Percentiles rank a stretch among this genome's conserved stretches.
phyloP scores from a whole-genome alignment of 2,888 invertebrate genomes.

The Malthinus flaveolus region DNA sequence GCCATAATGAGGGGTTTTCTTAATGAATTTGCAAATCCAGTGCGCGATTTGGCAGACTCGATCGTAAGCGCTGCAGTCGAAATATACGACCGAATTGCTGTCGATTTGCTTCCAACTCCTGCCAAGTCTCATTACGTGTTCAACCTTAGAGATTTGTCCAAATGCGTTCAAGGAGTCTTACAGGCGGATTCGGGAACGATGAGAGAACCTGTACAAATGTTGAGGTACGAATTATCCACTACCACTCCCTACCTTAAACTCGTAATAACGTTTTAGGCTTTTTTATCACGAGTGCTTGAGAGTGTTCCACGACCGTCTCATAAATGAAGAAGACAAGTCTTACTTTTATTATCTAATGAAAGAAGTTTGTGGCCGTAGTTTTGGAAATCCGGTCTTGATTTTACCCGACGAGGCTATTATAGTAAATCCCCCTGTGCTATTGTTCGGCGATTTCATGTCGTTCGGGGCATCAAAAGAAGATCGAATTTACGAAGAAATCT shows the following conservation, averaged over 20 bases:
- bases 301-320: conserved; percentile 89
- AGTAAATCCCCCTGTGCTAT: conserved; percentile 65
- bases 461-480: conserved; percentile 73
- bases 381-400: conserved; percentile 62
- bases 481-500: conserved; percentile 81
- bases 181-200: conserved; percentile 75
- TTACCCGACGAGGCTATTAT: conserved; percentile 65
- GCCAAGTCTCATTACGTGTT: conserved; percentile 92
- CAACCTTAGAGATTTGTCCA: conserved; percentile 87
- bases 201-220: conserved; percentile 68
- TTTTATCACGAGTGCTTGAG: conserved; percentile 92
- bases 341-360: conserved; percentile 77
- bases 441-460: conserved; percentile 86
- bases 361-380: conserved; percentile 66
- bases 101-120: conserved; percentile 85
- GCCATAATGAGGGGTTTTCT: conserved; percentile 77
- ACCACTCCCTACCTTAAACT: not conserved
- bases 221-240: conserved; percentile 56
- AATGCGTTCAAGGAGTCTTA: conserved; percentile 86
- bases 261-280: conserved; percentile 59
- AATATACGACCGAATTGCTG: conserved; percentile 77
- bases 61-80: conserved; percentile 84
- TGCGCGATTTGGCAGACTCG: conserved; percentile 67
- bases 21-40: conserved; percentile 72
- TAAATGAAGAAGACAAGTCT: conserved; percentile 78